phyloP scores from a whole-genome alignment of 2,888 invertebrate genomes.

The Falcaria lacertinaria region DNA sequence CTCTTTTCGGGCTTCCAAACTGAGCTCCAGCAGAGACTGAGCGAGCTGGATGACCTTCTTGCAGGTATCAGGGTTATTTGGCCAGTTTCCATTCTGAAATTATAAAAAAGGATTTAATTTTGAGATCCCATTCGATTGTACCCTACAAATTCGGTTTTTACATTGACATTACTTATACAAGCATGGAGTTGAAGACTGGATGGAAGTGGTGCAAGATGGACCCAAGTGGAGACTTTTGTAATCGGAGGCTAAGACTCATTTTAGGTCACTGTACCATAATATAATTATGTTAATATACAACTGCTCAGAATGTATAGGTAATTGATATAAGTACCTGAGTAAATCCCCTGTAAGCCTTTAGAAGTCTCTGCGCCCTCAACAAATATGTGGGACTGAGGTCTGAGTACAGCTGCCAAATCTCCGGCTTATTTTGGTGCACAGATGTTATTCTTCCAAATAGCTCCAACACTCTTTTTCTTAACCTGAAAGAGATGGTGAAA shows the following conservation, averaged over 20 bases:
- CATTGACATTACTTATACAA: too few relatives aligned
- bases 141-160: too few relatives aligned
- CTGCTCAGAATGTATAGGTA: too few relatives aligned
- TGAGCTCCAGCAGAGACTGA: conserved; percentile 77
- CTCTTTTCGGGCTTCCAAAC: conserved; percentile 73
- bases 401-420: conserved; percentile 91
- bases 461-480: conserved; percentile 80
- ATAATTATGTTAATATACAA: too few relatives aligned
- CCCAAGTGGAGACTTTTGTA: too few relatives aligned
- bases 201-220: too few relatives aligned
- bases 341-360: conserved; percentile 87
- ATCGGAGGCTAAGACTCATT: too few relatives aligned
- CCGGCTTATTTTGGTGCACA: conserved; percentile 83
- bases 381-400: conserved; percentile 81
- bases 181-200: too few relatives aligned
- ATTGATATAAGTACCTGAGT: conserved; percentile 73
- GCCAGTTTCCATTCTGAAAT: conserved; percentile 73
- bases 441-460: conserved; percentile 87
- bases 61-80: conserved; percentile 78
- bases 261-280: too few relatives aligned
- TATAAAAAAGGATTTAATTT: too few relatives aligned
- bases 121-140: too few relatives aligned
- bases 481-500: conserved; percentile 29
- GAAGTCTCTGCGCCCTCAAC: conserved; percentile 84
- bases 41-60: conserved; percentile 82